Base-by-base conservation (phyloP, 2,888 invertebrate species). In the Microctonus brassicae region DNA sequence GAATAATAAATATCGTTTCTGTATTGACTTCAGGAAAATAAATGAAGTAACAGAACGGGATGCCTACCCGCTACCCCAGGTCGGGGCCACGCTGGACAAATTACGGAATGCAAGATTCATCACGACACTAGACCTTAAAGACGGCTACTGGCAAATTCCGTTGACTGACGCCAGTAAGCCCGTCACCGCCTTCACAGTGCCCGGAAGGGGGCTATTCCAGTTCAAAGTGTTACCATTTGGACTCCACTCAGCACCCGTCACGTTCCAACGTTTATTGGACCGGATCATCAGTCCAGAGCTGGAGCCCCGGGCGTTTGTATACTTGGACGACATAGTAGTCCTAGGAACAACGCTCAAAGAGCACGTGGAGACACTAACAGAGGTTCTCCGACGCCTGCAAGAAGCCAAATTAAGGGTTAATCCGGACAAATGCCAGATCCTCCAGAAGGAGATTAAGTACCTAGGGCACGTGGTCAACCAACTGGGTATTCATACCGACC, bases 141-240 rank as follows among this genome's bases (percentile, higher is more conserved):
- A 52, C 4, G 74, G 70, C 0, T 75, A 75, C 36, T 75, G 73
- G 75, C 81, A 84, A 65, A 74, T 84, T 29, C 79, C 79, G 6
- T 42, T 79, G 53, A 67, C 20, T 0, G 70, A 75, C 24, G 65
- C 61, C 0, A 78, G 77, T 22, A 55, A 74, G 13, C 72, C 72
- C 17, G 73, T 76, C 4, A 84, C 83, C 6, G 82, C 83, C 2
- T 84, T 84, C 62, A 79, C 80, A 0, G 78, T 83, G 2, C 83
- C 82, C 0, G 74, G 73, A 10, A 53, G 78, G 10, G 82, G 83
- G 0, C 67, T 80, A 26, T 82, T 72, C 53, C 78, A 84, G 7
- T 86, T 84, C 57, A 73, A 52, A 1, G 74, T 79, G 0, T 75
- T 84, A 78, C 82, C 84, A 0, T 82, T 84, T 55, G 74, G 81